Evolutionary conservation across 2,113 vertebrate genomes (phyloP).

Genomic region (Todiramphus saurophagus): DNA sequence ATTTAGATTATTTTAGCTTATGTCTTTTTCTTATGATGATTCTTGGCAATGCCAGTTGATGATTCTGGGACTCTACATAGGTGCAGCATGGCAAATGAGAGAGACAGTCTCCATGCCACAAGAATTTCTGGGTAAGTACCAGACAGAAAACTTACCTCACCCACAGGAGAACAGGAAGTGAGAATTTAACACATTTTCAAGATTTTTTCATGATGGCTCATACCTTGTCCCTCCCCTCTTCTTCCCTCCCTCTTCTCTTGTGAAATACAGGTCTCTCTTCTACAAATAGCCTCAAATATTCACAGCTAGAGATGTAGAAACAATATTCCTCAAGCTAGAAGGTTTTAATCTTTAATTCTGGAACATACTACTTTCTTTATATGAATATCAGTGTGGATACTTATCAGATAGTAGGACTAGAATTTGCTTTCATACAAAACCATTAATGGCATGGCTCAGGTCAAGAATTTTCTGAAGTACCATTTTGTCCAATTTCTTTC

Average conservation of each 20-base stretch:
- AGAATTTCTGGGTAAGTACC: neutral
- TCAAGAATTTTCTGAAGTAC: neutral
- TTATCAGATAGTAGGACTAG: neutral
- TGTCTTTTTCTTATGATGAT: neutral
- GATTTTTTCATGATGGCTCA: neutral
- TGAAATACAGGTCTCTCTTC: neutral
- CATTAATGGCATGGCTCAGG: neutral
- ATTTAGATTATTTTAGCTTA: neutral
- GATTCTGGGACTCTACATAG: neutral
- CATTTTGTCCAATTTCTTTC: neutral
- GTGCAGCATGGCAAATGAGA: neutral
- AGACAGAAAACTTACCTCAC: conserved; percentile 20
- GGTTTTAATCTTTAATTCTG: neutral
- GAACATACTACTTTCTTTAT: neutral
- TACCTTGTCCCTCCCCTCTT: neutral
- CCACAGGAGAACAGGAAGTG: neutral
- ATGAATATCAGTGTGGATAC: neutral
- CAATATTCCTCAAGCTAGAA: neutral
- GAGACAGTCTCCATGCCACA: neutral
- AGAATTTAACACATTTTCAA: conserved; percentile 15
- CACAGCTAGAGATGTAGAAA: neutral
- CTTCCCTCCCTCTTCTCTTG: neutral
- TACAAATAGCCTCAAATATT: neutral
- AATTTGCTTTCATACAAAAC: neutral
- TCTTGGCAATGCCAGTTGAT: neutral